phyloP scores from a whole-genome alignment of 2,113 vertebrate species.

The Nesoenas mayeri region DNA sequence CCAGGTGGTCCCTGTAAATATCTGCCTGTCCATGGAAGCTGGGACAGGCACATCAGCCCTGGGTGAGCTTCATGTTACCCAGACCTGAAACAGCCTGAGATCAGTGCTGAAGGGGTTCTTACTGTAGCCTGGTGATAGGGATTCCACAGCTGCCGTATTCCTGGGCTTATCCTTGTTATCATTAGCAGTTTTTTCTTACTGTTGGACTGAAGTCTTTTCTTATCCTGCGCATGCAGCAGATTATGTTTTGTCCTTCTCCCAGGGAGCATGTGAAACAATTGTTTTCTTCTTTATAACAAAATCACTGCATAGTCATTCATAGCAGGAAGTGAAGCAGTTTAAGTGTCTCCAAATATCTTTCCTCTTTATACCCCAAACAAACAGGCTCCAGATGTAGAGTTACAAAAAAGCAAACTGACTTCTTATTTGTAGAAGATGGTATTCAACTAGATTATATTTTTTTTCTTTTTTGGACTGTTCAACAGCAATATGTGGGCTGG shows the following conservation, averaged over 20 bases:
- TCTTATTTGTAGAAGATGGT: constrained; percentile 32
- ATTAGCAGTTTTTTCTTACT: neutral
- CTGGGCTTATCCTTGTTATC: neutral
- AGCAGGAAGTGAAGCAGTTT: constrained; percentile 61
- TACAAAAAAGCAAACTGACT: constrained; percentile 7
- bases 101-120: neutral
- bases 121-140: neutral
- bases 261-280: constrained; percentile 38
- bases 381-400: constrained; percentile 58
- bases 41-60: neutral
- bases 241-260: constrained; percentile 38
- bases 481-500: neutral
- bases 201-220: neutral
- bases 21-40: neutral
- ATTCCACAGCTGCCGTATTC: neutral
- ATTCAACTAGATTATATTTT: neutral
- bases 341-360: constrained; percentile 61
- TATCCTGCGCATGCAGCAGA: constrained; percentile 30
- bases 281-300: constrained; percentile 34
- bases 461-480: neutral
- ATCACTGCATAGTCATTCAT: constrained; percentile 29
- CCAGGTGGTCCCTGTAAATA: neutral
- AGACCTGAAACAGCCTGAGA: neutral
- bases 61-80: neutral
- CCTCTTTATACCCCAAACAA: constrained; percentile 43